Conservation (phyloP, 2,888 invertebrate genomes). For the Drosophila pegasa region DNA sequence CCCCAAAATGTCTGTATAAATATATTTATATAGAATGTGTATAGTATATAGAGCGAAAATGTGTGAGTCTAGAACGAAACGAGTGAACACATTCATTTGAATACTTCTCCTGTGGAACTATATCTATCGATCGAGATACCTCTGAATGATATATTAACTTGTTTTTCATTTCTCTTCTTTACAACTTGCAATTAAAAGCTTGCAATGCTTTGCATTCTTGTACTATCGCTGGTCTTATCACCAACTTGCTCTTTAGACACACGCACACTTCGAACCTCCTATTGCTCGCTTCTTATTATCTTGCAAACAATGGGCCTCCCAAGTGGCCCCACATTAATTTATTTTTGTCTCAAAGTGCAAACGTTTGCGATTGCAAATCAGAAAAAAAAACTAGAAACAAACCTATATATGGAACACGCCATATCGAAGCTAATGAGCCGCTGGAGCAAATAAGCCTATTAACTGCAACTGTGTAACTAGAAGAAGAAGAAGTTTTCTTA, state of each 20-base stretch:
- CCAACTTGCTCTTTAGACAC: constrained; percentile 34
- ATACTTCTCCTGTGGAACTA: neutral
- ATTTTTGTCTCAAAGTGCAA: constrained; percentile 66
- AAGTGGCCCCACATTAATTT: constrained; percentile 48
- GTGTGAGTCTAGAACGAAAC: too few species aligned
- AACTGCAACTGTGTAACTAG: neutral
- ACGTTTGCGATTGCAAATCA: constrained; percentile 51
- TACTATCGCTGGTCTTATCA: constrained; percentile 49
- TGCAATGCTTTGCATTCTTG: constrained; percentile 23
- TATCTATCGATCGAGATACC: constrained; percentile 21
- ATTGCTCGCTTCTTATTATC: constrained; percentile 48
- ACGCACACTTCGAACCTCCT: neutral
- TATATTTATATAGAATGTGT: too few species aligned
- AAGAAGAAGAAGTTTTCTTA: neutral
- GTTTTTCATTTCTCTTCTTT: constrained; percentile 6
- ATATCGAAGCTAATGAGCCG: neutral
- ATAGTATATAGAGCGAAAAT: too few species aligned
- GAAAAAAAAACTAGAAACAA: constrained; percentile 19
- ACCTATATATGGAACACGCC: neutral
- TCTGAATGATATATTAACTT: constrained; percentile 28
- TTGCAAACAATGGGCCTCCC: constrained; percentile 37
- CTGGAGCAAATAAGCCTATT: neutral
- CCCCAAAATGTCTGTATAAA: constrained; percentile 12
- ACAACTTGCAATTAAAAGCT: constrained; percentile 58
- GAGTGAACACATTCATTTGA: neutral